phyloP scores from a whole-genome alignment of 1,140 invertebrate species.

The Conus ventricosus region DNA sequence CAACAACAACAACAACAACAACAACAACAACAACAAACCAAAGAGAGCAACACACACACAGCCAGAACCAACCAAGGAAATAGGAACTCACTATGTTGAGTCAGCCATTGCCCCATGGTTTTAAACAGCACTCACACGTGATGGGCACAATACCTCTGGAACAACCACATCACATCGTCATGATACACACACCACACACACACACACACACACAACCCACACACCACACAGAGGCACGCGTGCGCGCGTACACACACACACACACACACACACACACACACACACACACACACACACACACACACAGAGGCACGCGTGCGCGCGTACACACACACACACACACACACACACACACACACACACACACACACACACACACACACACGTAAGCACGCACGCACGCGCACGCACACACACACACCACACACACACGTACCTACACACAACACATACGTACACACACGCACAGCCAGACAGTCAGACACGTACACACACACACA shows the following conservation, averaged over 20 bases:
- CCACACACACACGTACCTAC: neutral
- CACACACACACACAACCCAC: neutral
- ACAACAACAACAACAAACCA: no score
- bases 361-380: neutral
- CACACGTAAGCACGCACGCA: neutral
- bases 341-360: neutral
- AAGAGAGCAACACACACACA: no score
- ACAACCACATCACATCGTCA: neutral
- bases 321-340: neutral
- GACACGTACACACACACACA: no score
- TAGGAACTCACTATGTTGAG: neutral
- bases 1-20: no score
- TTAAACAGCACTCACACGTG: slow-evolving; percentile 75
- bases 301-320: neutral
- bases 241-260: neutral
- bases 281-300: neutral
- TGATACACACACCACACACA: no score
- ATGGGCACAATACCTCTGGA: slow-evolving; percentile 74
- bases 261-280: neutral
- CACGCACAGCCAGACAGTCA: no score
- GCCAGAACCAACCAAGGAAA: no score
- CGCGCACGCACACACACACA: neutral
- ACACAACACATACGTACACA: no score
- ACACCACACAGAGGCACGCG: no score
- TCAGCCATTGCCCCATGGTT: slow-evolving; percentile 62